Conservation (phyloP, 2,888 invertebrate species). For the Lomographa bimaculata region DNA sequence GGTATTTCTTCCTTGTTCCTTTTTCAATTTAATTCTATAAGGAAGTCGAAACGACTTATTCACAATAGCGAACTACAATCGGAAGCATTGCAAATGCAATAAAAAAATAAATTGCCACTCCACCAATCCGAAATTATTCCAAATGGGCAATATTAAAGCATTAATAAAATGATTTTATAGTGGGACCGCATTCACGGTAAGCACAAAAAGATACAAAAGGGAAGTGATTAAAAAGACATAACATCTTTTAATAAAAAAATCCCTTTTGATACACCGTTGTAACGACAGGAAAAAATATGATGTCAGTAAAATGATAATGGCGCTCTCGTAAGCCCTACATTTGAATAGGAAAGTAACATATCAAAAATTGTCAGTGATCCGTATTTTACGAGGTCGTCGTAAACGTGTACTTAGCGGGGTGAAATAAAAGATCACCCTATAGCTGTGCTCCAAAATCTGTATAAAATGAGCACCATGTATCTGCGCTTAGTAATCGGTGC, state of each 20-base stretch:
- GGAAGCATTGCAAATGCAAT: slow-evolving; percentile 28
- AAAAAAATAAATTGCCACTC: slow-evolving; percentile 37
- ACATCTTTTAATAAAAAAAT: slow-evolving; percentile 66
- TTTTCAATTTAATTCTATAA: slow-evolving; percentile 20
- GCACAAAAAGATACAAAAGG: slow-evolving; percentile 56
- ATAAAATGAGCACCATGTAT: slow-evolving; percentile 52
- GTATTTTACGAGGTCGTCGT: slow-evolving; percentile 81
- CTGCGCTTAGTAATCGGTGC: slow-evolving; percentile 68
- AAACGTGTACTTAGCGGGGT: slow-evolving; percentile 78
- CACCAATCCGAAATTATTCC: slow-evolving; percentile 31
- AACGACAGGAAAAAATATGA: slow-evolving; percentile 74
- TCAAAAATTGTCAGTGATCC: slow-evolving; percentile 84
- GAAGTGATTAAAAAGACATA: slow-evolving; percentile 80
- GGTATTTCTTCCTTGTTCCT: too few relatives aligned
- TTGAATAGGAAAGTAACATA: slow-evolving; percentile 83
- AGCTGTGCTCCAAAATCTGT: slow-evolving; percentile 69
- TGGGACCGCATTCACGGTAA: slow-evolving; percentile 59
- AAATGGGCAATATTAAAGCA: slow-evolving; percentile 38
- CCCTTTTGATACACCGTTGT: slow-evolving; percentile 72
- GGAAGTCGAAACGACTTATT: slow-evolving; percentile 22
- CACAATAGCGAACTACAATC: slow-evolving; percentile 20
- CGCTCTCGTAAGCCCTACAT: slow-evolving; percentile 74
- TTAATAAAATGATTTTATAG: slow-evolving; percentile 45
- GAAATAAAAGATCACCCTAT: slow-evolving; percentile 58
- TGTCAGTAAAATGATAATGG: slow-evolving; percentile 80